Evolutionary conservation across 2,888 invertebrate species (phyloP), one percentile per base, ranked within the genome.

Genomic region (Diadegma fenestrale): DNA sequence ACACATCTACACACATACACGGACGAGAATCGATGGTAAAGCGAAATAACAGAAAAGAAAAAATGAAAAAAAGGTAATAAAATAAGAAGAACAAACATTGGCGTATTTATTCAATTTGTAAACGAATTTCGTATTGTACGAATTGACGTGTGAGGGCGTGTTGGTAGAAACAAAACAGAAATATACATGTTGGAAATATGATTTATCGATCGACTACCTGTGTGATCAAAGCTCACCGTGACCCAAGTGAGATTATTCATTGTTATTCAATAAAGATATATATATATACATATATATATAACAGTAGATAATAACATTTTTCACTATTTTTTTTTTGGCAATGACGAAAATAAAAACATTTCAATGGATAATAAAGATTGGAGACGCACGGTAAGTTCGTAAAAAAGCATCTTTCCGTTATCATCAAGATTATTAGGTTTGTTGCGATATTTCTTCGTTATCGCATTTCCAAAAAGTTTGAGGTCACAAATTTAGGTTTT

Each of bases 151-250:
- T 58, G 58, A 14, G 58, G 58, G 58, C 58, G 58, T 43, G 51
- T 58, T 26, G 58, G 26, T 26, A 73, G 61, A 43, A 54, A n/a
- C 14, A 22, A 58, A 14, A n/a, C n/a, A 63, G 19, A 43, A 75
- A 58, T 37, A 22, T n/a, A 61, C 43, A 73, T 84, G 73, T 80
- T 84, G 76, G 77, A 61, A 72, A 78, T 48, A 81, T 73, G 84
- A 78, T 78, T 81, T 84, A 81, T 80, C 73, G 58, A 79, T 68
- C 68, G 73, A 26, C 58, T 66, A 64, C 58, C 71, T 72, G 68
- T 63, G 68, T 68, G 80, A 77, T 78, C 77, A 48, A 66, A 71
- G 76, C 80, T 84, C 43, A 77, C 64, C 64, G n/a, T 66, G 71
- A 48, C 71, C 79, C n/a, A 48, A 63, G 61, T 80, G 68, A 79